Percentiles rank a stretch among this genome's conserved stretches.
Evolutionary conservation across 1,140 invertebrate genomes (phyloP).

Genomic region (Sarcophaga bullata): DNA sequence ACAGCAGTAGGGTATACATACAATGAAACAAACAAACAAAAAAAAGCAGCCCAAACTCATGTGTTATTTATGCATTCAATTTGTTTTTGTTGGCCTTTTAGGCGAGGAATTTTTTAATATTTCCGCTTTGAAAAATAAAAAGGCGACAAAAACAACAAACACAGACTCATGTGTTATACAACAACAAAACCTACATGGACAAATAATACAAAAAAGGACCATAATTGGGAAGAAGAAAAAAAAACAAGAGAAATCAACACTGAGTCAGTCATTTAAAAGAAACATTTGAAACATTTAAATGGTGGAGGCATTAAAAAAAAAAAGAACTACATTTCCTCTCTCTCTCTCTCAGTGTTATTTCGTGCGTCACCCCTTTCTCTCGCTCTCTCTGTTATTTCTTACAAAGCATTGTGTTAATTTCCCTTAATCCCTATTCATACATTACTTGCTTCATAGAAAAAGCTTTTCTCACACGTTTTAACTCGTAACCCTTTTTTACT

Average conservation of each 20-base stretch:
- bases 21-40: too few species aligned
- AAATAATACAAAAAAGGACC: neutral
- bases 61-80: neutral
- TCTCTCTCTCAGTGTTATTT: neutral
- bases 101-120: slow-evolving; percentile 14
- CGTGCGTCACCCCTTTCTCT: neutral
- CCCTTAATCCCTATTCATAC: neutral
- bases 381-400: too few species aligned
- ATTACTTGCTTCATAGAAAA: too few species aligned
- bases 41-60: too few species aligned
- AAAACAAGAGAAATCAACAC: neutral
- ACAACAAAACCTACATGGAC: neutral
- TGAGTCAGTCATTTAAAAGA: slow-evolving; percentile 14
- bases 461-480: too few species aligned
- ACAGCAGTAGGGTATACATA: too few species aligned
- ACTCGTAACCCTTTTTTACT: too few species aligned
- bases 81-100: neutral
- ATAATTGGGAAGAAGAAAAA: neutral
- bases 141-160: neutral
- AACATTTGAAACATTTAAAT: neutral
- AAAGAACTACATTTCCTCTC: neutral
- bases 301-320: neutral
- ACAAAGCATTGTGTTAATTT: slow-evolving; percentile 9
- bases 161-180: neutral
- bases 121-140: neutral